Conservation (phyloP, 2,113 vertebrate species). For the Bujurquina vittata region DNA sequence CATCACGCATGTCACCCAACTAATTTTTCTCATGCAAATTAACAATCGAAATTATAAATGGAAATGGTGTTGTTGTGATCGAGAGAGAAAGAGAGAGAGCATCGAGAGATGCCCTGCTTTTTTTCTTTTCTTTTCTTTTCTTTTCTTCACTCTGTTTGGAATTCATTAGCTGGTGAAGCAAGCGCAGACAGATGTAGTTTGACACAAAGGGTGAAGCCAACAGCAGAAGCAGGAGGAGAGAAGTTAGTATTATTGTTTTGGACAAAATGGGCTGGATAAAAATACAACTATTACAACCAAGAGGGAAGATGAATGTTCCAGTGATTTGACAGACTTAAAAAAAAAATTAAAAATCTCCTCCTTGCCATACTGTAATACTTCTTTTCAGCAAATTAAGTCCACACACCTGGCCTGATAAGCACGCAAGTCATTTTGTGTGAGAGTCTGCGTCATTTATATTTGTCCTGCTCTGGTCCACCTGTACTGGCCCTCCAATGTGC, state of each 20-base stretch:
- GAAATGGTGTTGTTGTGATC: constrained; percentile 96
- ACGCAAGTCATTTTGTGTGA: background rate
- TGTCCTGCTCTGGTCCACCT: background rate
- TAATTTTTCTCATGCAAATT: constrained; percentile 99
- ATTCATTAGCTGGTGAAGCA: constrained; percentile 86
- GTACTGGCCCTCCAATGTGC: background rate
- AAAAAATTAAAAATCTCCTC: background rate
- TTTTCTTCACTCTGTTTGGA: constrained; percentile 80
- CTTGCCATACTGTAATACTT: background rate
- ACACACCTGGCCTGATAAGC: background rate
- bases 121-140: background rate
- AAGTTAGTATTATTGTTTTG: constrained; percentile 29
- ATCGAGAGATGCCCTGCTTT: constrained; percentile 59
- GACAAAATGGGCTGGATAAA: constrained; percentile 35
- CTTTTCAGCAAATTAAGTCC: background rate
- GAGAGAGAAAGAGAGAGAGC: constrained; percentile 76
- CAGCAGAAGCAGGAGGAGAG: constrained; percentile 55
- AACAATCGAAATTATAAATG: constrained; percentile 98
- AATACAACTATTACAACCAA: constrained; percentile 2
- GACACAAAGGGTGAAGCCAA: constrained; percentile 80
- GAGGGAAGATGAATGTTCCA: background rate
- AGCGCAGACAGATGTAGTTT: constrained; percentile 84
- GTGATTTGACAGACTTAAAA: constrained; percentile 1
- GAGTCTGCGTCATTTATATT: background rate
- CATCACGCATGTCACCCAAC: constrained; percentile 95